Evolutionary conservation across 64 coral and sea anemone species (phyloP).

Genomic region (Platygyra sinensis): DNA sequence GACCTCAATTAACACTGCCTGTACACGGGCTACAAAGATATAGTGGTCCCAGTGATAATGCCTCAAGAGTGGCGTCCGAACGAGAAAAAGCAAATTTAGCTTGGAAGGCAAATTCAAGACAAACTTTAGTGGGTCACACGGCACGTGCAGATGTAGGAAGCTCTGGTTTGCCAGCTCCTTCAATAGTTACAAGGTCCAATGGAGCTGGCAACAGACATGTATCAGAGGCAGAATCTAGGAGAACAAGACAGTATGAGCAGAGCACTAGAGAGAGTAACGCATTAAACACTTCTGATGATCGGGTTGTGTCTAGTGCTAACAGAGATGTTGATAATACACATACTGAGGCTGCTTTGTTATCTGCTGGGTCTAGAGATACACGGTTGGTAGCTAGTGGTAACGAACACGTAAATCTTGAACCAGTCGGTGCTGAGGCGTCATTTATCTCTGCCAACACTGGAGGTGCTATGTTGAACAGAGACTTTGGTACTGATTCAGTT

Average conservation of each 20-base stretch:
- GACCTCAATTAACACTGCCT: too few relatives aligned
- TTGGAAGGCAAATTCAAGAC: background rate
- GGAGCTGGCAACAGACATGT: background rate
- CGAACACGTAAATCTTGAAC: background rate
- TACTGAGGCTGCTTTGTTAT: too few relatives aligned
- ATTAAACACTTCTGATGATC: background rate
- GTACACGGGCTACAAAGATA: background rate
- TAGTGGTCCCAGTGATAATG: background rate
- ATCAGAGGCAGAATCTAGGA: background rate
- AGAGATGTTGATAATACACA: background rate
- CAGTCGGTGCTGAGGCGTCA: too few relatives aligned
- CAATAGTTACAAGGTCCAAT: background rate
- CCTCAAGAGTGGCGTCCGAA: background rate
- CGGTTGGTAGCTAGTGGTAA: background rate
- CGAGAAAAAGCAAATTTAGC: background rate
- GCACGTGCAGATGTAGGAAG: too few relatives aligned
- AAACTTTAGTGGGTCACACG: background rate
- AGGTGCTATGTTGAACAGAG: background rate
- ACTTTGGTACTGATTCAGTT: conserved; percentile 6
- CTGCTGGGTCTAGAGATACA: background rate
- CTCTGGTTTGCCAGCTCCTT: background rate
- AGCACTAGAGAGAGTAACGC: background rate
- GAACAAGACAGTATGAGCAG: background rate
- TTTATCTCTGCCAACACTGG: background rate
- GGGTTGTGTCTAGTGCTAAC: background rate